Base-by-base conservation (phyloP, 92 coral and sea anemone genomes). In the Paragorgia papillata region DNA sequence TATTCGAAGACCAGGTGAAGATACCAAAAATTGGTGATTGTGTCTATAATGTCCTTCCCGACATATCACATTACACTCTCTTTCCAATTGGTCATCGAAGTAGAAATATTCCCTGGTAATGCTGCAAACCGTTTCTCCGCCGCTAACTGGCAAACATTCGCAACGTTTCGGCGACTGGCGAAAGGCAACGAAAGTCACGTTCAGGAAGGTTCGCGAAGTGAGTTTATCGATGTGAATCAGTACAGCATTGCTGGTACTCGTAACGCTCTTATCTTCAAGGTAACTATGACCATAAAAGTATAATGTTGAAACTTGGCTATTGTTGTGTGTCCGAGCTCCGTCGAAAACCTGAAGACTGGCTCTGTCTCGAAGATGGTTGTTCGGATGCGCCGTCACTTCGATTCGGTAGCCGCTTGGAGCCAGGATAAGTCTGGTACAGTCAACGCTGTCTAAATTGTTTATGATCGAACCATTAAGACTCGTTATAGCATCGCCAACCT, bases 341-440 rank as follows among this genome's bases (percentile, higher is more conserved):
- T 69, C 76, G 37, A 3, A 49, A n/a, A 69, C 9, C 49, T 9
- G 50, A 27, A 69, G 34, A 48, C 26, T 17, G 25, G 35, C 28
- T 10, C 9, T 1, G 3, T 67, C 74, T n/a, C 21, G 13, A 8
- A 27, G 2, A 21, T 1, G 25, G 1, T 60, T 48, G 59, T 51
- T 30, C 18, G 1, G 10, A 22, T 53, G 30, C 1, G 50, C 17
- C 6, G 54, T 69, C 19, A 69, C 44, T 48, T 69, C 46, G 50
- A 69, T 69, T 48, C 76, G 8, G 44, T 69, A 69, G 22, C 76
- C 76, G 2, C 27, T 30, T 22, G 76, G 76, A 3, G 76, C 76
- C 3, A 69, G 27, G 37, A 69, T 48, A 14, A 69, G 9, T 50
- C 76, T 29, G 9, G 59, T 50, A 18, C 76, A 69, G 32, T 69